phyloP scores from a whole-genome alignment of 2,797 vertebrate species.

The Furcifer pardalis region DNA sequence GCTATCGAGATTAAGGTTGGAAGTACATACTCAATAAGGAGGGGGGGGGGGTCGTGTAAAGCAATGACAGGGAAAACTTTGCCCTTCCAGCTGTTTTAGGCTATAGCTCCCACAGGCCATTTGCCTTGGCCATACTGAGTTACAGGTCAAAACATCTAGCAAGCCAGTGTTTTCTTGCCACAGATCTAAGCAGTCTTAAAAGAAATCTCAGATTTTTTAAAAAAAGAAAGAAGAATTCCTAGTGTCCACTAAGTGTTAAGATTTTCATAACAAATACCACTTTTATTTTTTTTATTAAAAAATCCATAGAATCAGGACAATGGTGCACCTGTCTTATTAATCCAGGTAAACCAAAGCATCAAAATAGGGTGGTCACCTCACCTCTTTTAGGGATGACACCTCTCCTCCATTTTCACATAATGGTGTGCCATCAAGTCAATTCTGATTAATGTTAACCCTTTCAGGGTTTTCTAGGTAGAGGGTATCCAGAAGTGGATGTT shows the following conservation, averaged over 20 bases:
- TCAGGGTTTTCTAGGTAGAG: no score
- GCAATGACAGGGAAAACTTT: background rate
- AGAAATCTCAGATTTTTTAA: background rate
- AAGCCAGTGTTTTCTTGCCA: background rate
- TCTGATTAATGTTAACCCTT: background rate
- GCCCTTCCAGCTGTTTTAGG: background rate
- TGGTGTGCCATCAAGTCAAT: no score
- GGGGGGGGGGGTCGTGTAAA: background rate
- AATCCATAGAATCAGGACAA: background rate
- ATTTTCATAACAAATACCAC: background rate
- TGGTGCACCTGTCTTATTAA: no score
- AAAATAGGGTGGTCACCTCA: no score
- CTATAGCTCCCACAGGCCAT: background rate
- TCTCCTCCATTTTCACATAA: background rate
- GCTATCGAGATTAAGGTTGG: background rate
- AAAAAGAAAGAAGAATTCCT: background rate
- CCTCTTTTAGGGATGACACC: no score
- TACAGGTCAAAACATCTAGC: background rate
- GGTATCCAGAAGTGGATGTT: no score
- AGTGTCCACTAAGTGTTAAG: background rate
- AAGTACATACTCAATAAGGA: background rate
- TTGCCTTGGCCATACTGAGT: background rate
- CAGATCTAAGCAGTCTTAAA: background rate
- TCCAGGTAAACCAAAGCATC: no score
- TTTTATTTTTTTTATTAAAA: no score